phyloP scores from a whole-genome alignment of 2,888 invertebrate genomes.

The Ctena decussata region DNA sequence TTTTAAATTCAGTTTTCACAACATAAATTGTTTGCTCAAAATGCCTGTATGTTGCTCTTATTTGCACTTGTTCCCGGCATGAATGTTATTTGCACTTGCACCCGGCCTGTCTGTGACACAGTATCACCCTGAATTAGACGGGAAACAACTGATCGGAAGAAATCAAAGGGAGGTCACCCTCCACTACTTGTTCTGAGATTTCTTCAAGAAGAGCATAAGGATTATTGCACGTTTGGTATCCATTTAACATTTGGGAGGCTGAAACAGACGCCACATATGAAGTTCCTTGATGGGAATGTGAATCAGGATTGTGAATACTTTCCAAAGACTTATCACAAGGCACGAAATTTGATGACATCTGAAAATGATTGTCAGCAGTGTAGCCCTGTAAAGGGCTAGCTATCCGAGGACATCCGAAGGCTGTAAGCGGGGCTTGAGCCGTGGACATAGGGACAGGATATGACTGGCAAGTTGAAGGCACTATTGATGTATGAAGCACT shows the following conservation, averaged over 20 bases:
- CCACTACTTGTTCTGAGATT: conserved; percentile 48
- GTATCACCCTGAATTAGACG: too few species aligned
- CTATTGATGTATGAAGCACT: conserved; percentile 13
- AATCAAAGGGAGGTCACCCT: not conserved
- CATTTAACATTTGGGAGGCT: not conserved
- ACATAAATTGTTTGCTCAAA: too few species aligned
- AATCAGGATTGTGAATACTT: not conserved
- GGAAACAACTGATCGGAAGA: not conserved
- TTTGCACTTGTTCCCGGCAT: too few species aligned
- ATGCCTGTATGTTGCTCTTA: too few species aligned
- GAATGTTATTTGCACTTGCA: too few species aligned
- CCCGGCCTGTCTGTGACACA: too few species aligned
- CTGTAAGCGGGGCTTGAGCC: conserved; percentile 48
- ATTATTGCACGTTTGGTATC: conserved; percentile 56
- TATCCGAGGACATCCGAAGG: conserved; percentile 60
- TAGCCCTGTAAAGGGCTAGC: conserved; percentile 70
- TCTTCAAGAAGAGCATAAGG: conserved; percentile 71
- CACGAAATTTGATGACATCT: conserved; percentile 59
- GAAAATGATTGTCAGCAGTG: conserved; percentile 68
- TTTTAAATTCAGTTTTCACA: too few species aligned
- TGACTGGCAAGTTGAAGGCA: not conserved
- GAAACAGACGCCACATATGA: not conserved
- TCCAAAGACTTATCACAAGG: not conserved
- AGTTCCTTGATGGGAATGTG: not conserved
- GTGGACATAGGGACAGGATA: conserved; percentile 29